phyloP scores from a whole-genome alignment of 1,140 invertebrate genomes.

The Drosophila sp. region DNA sequence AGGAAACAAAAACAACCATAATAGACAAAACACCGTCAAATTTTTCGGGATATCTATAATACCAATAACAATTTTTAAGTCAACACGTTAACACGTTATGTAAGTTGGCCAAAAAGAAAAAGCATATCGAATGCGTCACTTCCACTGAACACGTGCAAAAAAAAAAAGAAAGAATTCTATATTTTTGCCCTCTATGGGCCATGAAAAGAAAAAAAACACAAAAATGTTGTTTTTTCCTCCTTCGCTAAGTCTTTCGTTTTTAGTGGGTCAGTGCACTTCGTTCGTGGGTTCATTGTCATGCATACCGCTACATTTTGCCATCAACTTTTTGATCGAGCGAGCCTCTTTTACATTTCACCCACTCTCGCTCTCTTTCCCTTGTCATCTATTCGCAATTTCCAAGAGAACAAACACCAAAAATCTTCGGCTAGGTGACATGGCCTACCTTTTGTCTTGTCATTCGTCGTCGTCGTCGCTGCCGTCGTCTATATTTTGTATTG shows the following conservation, averaged over 20 bases:
- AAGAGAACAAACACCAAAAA: not conserved
- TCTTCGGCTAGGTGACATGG: conserved; percentile 1
- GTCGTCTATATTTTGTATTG: not conserved
- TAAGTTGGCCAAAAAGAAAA: conserved; percentile 43
- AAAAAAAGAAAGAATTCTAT: not conserved
- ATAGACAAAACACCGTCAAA: conserved; percentile 1
- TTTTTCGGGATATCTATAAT: conserved; percentile 4
- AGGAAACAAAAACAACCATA: conserved; percentile 27
- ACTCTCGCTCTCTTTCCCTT: conserved; percentile 12
- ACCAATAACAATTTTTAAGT: not conserved
- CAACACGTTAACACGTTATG: conserved; percentile 36
- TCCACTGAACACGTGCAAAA: conserved; percentile 32
- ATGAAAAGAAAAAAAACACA: conserved; percentile 6
- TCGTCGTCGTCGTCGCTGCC: not conserved
- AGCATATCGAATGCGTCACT: conserved; percentile 29
- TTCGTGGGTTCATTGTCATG: conserved; percentile 66
- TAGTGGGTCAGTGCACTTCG: conserved; percentile 71
- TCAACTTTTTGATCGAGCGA: conserved; percentile 31
- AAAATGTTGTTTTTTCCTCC: conserved; percentile 22
- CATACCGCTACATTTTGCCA: conserved; percentile 37
- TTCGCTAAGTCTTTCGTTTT: conserved; percentile 13
- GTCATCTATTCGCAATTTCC: conserved; percentile 2
- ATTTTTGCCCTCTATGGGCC: not conserved
- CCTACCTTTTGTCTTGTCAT: not conserved
- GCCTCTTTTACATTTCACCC: conserved; percentile 47